Evolutionary conservation across 1,140 invertebrate genomes (phyloP), one percentile per base, ranked within the genome.

Genomic region (Parasteatoda tepidariorum): DNA sequence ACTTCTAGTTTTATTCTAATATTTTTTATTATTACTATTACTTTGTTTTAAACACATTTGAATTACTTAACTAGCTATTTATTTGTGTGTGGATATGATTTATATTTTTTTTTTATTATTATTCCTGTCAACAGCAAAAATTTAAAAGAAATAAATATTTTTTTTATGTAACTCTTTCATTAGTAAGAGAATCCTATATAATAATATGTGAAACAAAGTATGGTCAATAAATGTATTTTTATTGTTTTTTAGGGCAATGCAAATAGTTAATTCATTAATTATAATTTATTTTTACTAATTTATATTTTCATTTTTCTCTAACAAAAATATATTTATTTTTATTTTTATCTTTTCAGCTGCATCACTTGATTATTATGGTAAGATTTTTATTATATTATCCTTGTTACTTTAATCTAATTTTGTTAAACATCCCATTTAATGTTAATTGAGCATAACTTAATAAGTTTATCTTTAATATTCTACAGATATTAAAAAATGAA

Each of bases 291-390:
- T 22, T 28, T 2, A 41, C 5, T 6, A 41, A 13, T 41, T 41
- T 5, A 5, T 13, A 41, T 41, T 41, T 41, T 6, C 5, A 13
- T 41, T 41, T 41, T 6, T 41, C 5, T 13, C 13, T 41, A 41
- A 6, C 5, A 41, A 41, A 41, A 6, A 41, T 6, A 41, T 41
- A 6, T 41, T 41, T 41, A 3, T 59, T 59, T 33, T 64, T 22
- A 57, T 55, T 55, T 38, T 67, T 54, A 13, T 33, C 30, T 31
- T 26, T 57, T 38, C 67, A 28, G 59, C 66, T 38, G 33, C 61
- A 62, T 55, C 68, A 22, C 6, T 81, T 34, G 78, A 81, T 61
- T 81, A 81, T 71, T 81, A 81, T 70, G 78, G 78, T 81, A 31
- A 81, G 78, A 68, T 48, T 41, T 15, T 57, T 28, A 38, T 13